Conservation (phyloP, 2,888 invertebrate genomes). For the Tetranychus piercei region DNA sequence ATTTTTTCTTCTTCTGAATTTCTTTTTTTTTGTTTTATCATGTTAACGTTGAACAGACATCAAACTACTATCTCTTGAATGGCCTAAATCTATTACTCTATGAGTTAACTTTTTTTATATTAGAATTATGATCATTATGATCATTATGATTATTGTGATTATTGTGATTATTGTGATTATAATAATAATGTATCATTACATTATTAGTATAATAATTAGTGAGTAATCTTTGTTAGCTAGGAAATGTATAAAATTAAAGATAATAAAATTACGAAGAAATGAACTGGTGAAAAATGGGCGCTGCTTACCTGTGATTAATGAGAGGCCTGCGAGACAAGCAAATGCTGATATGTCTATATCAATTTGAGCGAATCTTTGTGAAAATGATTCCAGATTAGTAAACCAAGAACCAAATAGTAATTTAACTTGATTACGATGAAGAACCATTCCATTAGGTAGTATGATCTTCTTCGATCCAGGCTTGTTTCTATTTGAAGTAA, state of each 20-base stretch:
- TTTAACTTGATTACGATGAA: constrained; percentile 72
- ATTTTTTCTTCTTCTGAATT: not conserved
- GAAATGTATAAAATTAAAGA: not conserved
- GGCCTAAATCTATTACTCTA: no score
- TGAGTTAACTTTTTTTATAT: no score
- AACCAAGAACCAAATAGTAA: constrained; percentile 80
- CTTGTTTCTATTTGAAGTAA: constrained; percentile 43
- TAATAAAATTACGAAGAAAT: not conserved
- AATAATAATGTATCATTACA: no score
- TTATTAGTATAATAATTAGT: no score
- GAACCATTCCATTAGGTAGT: constrained; percentile 80
- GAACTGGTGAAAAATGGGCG: not conserved
- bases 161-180: no score
- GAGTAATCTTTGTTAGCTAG: no score
- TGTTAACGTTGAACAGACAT: constrained; percentile 38
- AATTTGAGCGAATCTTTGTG: constrained; percentile 65
- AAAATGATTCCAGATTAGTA: constrained; percentile 75
- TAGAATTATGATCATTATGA: no score
- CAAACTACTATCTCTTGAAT: constrained; percentile 42
- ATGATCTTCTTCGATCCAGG: constrained; percentile 69
- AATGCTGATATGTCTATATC: constrained; percentile 86
- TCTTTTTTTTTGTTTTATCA: not conserved
- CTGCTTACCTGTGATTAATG: constrained; percentile 65
- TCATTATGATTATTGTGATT: no score
- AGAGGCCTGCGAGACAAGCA: constrained; percentile 79